Evolutionary conservation across 2,797 vertebrate genomes (phyloP).

Genomic region (Tolypeutes matacus): DNA sequence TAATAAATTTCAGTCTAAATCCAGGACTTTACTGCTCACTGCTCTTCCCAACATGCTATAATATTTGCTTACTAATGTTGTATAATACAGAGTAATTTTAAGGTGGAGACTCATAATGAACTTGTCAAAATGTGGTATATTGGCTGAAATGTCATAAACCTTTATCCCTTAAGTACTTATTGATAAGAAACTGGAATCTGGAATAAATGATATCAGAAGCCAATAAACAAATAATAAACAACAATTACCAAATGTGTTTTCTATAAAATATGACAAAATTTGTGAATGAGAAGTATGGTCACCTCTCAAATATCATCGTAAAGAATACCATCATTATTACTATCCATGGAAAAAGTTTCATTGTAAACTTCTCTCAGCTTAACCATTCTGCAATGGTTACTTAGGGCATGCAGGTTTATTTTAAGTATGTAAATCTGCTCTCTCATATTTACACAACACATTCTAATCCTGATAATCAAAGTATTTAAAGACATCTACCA

Average conservation of each 20-base stretch:
- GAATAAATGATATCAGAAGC: background rate
- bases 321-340: background rate
- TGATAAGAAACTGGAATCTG: constrained; percentile 52
- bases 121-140: background rate
- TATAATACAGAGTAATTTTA: background rate
- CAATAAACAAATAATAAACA: background rate
- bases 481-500: background rate
- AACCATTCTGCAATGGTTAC: background rate
- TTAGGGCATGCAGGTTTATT: background rate
- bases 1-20: background rate
- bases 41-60: background rate
- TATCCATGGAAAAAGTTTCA: background rate
- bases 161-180: background rate
- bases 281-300: background rate
- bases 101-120: background rate
- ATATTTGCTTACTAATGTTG: background rate
- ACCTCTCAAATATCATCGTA: background rate
- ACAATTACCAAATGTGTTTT: background rate
- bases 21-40: background rate
- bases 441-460: background rate
- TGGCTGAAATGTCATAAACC: constrained; percentile 6
- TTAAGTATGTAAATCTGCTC: background rate
- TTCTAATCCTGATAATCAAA: constrained; percentile 7
- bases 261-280: background rate
- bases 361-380: background rate